A percentile compares a stretch with the other conserved stretches of the same genome.
Conservation (phyloP, 1,140 invertebrate species). For the Orchesella cincta region DNA sequence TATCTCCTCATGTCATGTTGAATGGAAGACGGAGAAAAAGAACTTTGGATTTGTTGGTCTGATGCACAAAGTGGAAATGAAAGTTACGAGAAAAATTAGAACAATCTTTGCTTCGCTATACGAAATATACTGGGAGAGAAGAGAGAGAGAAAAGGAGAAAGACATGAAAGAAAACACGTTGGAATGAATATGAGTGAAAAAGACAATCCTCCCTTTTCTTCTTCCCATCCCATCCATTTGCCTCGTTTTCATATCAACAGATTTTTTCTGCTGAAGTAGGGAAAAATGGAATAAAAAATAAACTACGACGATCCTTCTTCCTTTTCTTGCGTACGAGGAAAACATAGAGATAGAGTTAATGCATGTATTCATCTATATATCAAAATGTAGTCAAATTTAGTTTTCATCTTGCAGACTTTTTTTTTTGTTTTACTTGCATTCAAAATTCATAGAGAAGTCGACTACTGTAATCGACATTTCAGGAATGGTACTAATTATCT, state of each 20-base stretch:
- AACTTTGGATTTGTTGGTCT: background rate
- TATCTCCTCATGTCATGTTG: slow-evolving; percentile 18
- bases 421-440: no score
- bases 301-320: background rate
- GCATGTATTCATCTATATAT: background rate
- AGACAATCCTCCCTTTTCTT: no score
- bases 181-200: no score
- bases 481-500: no score
- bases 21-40: slow-evolving; percentile 3
- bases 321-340: background rate
- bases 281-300: no score
- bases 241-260: no score
- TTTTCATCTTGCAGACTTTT: no score
- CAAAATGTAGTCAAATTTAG: no score
- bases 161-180: background rate
- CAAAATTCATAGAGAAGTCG: no score
- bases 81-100: background rate
- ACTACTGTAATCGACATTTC: no score
- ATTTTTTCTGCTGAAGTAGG: no score
- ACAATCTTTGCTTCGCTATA: background rate
- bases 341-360: background rate
- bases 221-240: no score
- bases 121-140: background rate
- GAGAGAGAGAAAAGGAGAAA: background rate
- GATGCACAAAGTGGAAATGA: background rate